Base-by-base conservation (phyloP, 1,140 invertebrate genomes). In the Lerema accius region DNA sequence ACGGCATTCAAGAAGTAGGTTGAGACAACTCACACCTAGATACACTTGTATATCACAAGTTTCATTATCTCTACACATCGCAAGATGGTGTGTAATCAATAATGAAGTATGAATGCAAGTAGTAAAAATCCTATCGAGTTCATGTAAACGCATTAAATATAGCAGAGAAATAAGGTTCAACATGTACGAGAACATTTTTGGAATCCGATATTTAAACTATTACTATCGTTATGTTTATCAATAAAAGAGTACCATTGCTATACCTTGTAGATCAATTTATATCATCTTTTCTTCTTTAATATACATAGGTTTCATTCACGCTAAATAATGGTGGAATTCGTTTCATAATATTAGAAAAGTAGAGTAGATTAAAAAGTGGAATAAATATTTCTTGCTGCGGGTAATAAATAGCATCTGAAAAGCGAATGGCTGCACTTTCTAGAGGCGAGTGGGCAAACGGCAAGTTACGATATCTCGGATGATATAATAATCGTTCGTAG, bases 1-100 rank as follows among this genome's bases (percentile, higher is more conserved):
- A 35, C 80, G 80, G 61, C 84, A 84, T 86, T 86, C 76, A 86
- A 82, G 71, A 88, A 85, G 84, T 87, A 86, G 87, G 87, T 87
- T 90, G 85, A 86, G 80, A 86, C 79, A 84, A 84, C 80, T 78
- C 81, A 82, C 79, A 76, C 81, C 78, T 77, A 80, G 76, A 74
- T 78, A 86, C 80, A 83, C 80, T 78, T 86, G 83, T 83, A 80
- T 79, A 86, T 89, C 80, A 87, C 78, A 76, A 89, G 80, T 80
- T 81, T 84, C 81, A 86, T 85, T 84, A 83, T 78, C 68, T 80
- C 71, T 75, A 80, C 70, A 76, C 55, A 65, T 43, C 39, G 65
- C 59, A 64, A 71, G 69, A 78, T 71, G 64, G 50, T 71, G 71
- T 71, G 62, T 63, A 67, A 58, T 68, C 67, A 71, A 75, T 77